Evolutionary conservation across 2,888 invertebrate species (phyloP).

Genomic region (Neoaliturus tenellus): DNA sequence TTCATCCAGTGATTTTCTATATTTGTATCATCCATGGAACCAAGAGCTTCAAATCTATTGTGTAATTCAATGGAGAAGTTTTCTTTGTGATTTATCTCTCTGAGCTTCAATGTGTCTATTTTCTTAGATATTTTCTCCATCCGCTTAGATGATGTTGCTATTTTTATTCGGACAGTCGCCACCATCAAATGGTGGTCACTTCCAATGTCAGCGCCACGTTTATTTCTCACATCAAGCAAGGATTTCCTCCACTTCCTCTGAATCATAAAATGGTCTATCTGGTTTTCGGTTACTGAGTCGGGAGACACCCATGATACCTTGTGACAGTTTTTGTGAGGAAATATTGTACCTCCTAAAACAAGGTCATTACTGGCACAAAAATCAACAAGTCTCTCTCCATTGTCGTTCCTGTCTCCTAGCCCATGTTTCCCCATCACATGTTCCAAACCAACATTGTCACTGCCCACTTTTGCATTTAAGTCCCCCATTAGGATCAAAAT

Average conservation of each 20-base stretch:
- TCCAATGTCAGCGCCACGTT: conserved; percentile 39
- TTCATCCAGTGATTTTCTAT: not conserved
- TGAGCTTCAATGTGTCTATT: not conserved
- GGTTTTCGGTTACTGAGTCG: conserved; percentile 55
- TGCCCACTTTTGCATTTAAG: conserved; percentile 22
- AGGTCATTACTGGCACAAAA: conserved; percentile 57
- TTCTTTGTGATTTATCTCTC: not conserved
- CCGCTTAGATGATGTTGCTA: conserved; percentile 6
- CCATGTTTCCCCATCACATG: conserved; percentile 39
- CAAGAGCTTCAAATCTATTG: not conserved
- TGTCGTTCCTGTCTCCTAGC: conserved; percentile 10
- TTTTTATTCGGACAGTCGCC: conserved; percentile 43
- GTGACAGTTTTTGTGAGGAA: conserved; percentile 55
- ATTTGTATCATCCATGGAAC: not conserved
- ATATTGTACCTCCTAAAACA: conserved; percentile 54
- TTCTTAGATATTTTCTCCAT: not conserved
- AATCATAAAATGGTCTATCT: conserved; percentile 60
- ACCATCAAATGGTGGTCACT: conserved; percentile 56
- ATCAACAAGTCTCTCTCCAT: conserved; percentile 40
- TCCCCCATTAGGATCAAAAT: conserved; percentile 45
- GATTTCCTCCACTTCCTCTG: conserved; percentile 54
- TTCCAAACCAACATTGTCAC: conserved; percentile 19
- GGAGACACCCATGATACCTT: conserved; percentile 60
- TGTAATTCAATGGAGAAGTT: not conserved
- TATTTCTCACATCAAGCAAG: conserved; percentile 49